Percentiles rank a stretch among this genome's conserved stretches.
These are phyloP conservation scores for Danio tinwini DNA, from an alignment of 2,797 vertebrate species.

Conservation along the genomic window DNA sequence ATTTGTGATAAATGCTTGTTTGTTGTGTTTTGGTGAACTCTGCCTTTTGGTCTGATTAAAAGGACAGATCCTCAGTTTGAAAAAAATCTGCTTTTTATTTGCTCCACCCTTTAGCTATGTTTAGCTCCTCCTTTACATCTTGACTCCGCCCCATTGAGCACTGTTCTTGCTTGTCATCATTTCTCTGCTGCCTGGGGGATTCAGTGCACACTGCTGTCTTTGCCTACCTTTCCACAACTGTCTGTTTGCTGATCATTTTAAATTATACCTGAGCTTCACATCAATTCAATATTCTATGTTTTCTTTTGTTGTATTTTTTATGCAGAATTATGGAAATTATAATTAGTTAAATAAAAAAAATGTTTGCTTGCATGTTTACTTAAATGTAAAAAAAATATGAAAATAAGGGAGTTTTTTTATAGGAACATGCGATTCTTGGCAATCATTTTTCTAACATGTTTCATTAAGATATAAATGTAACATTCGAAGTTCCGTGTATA, in stretches of 20 bases:
- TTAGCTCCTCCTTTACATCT: slow-evolving; percentile 46
- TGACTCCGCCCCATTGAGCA: slow-evolving; percentile 53
- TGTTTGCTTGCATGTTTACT: neutral
- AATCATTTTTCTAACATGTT: neutral
- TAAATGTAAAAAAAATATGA: neutral
- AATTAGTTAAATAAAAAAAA: neutral
- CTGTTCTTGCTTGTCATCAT: slow-evolving; percentile 63
- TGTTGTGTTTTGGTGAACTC: neutral
- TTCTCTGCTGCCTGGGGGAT: slow-evolving; percentile 56
- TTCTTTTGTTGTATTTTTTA: slow-evolving; percentile 42
- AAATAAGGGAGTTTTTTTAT: neutral
- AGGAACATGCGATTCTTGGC: neutral
- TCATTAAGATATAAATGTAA: neutral
- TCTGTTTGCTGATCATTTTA: slow-evolving; percentile 44
- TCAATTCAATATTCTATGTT: neutral
- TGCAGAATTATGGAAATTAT: slow-evolving; percentile 35
- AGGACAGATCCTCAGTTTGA: slow-evolving; percentile 51
- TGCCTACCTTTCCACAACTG: slow-evolving; percentile 47
- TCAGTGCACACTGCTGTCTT: slow-evolving; percentile 35
- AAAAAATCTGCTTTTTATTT: slow-evolving; percentile 45
- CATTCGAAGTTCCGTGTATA: neutral
- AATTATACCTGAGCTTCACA: slow-evolving; percentile 33
- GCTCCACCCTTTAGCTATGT: slow-evolving; percentile 35
- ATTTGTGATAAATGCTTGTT: slow-evolving; percentile 32
- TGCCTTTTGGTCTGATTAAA: slow-evolving; percentile 20